Evolutionary conservation across 2,797 vertebrate genomes (phyloP).

Genomic region (Sebastes hubbsi): DNA sequence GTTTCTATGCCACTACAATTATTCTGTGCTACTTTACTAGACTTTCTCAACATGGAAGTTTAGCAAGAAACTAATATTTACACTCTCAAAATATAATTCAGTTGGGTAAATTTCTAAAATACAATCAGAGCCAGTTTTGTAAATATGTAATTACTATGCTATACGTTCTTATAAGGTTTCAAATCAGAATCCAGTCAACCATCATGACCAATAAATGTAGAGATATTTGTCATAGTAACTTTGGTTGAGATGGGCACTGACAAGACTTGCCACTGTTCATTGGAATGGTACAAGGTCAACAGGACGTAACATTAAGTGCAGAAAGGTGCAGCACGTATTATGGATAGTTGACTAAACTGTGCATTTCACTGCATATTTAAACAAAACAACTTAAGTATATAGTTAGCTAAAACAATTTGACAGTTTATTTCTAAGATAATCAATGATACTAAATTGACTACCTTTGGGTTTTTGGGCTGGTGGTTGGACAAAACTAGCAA

Average conservation of each 20-base stretch:
- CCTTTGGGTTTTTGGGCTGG: background rate
- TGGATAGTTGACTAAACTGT: background rate
- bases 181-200: background rate
- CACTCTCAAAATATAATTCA: background rate
- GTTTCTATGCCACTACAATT: background rate
- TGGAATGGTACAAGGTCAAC: background rate
- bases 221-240: constrained; percentile 10
- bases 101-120: background rate
- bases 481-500: background rate
- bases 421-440: background rate
- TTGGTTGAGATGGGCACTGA: background rate
- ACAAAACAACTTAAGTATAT: background rate
- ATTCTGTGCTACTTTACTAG: background rate
- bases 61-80: background rate
- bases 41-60: background rate
- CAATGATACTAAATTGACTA: background rate
- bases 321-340: background rate
- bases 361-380: background rate
- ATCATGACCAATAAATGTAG: background rate
- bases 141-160: background rate
- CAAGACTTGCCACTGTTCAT: background rate
- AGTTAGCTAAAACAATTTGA: background rate
- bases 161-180: background rate
- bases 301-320: background rate
- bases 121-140: background rate